These are phyloP conservation scores for Remorina albescens DNA, from an alignment of 2,797 vertebrate genomes.

Conservation along the genomic window DNA sequence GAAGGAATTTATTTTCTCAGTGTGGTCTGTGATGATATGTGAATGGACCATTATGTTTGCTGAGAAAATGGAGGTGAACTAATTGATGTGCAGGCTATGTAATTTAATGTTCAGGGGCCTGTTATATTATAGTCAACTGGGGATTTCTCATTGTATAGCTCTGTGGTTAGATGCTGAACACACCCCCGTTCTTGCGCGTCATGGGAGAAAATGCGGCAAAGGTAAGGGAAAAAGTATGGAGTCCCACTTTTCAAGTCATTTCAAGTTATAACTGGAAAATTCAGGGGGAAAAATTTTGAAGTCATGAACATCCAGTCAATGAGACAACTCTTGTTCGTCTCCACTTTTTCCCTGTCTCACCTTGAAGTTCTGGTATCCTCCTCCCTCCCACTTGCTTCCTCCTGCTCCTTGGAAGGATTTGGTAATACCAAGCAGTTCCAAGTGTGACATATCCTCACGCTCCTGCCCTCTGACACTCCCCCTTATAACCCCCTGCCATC, in stretches of 20 bases:
- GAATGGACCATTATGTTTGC: constrained; percentile 75
- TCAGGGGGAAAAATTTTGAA: constrained; percentile 29
- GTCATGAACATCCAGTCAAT: constrained; percentile 38
- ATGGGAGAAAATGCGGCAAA: constrained; percentile 18
- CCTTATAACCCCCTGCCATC: constrained; percentile 40
- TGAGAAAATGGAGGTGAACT: constrained; percentile 75
- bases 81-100: constrained; percentile 72
- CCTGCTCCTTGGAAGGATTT: constrained; percentile 69
- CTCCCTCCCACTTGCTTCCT: constrained; percentile 48
- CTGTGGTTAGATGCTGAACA: constrained; percentile 40
- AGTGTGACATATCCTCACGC: constrained; percentile 76
- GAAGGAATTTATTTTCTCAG: constrained; percentile 76
- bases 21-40: constrained; percentile 68
- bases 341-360: constrained; percentile 50
- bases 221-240: constrained; percentile 17
- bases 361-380: constrained; percentile 53
- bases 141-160: constrained; percentile 49
- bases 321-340: constrained; percentile 45
- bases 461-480: constrained; percentile 30
- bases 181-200: constrained; percentile 43
- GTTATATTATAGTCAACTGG: constrained; percentile 52
- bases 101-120: constrained; percentile 67
- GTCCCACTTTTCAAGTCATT: constrained; percentile 46
- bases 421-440: constrained; percentile 75
- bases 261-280: constrained; percentile 55